phyloP scores from a whole-genome alignment of 1,140 invertebrate species.

The Bombus picipes region DNA sequence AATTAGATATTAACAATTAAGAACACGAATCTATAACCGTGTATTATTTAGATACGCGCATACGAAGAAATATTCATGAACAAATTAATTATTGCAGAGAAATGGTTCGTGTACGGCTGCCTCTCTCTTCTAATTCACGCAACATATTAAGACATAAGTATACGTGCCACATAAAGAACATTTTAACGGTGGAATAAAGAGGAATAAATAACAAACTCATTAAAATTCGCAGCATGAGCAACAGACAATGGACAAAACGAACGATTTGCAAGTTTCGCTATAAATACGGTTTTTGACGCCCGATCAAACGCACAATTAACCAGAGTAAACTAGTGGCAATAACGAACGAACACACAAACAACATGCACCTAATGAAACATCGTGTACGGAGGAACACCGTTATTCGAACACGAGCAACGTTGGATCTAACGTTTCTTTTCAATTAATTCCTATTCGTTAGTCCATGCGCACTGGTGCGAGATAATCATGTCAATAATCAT shows the following conservation, averaged over 20 bases:
- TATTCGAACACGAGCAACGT: slow-evolving; percentile 3
- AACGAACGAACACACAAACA: background rate
- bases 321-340: background rate
- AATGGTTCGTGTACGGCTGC: background rate
- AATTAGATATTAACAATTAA: slow-evolving; percentile 67
- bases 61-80: background rate
- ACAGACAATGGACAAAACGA: background rate
- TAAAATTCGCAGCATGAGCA: background rate
- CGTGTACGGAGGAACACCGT: background rate
- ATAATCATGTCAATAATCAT: slow-evolving; percentile 48
- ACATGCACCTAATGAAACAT: background rate
- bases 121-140: background rate
- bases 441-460: slow-evolving; percentile 22
- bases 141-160: slow-evolving; percentile 2
- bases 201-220: background rate
- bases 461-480: slow-evolving; percentile 16
- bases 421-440: slow-evolving; percentile 3
- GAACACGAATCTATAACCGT: slow-evolving; percentile 44
- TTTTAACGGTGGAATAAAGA: background rate
- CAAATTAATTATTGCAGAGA: slow-evolving; percentile 13
- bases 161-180: background rate
- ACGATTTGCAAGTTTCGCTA: background rate
- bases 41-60: slow-evolving; percentile 5
- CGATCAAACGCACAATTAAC: background rate
- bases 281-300: background rate